A percentile compares a stretch with the other conserved stretches of the same genome.
phyloP scores from a whole-genome alignment of 2,797 vertebrate genomes.

The Tapirus indicus region DNA sequence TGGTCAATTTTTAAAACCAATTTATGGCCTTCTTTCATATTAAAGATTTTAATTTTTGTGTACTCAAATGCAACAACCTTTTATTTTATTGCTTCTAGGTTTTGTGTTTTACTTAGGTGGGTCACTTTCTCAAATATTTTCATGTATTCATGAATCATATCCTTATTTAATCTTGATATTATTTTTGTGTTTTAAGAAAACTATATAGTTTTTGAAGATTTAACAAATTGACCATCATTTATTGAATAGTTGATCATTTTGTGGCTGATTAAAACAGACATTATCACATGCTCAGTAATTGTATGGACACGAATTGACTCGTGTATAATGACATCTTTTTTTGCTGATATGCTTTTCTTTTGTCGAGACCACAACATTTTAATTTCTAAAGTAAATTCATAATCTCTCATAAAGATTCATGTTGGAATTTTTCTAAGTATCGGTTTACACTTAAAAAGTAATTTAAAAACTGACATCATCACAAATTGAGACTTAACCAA shows the following conservation, averaged over 20 bases:
- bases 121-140: background rate
- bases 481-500: background rate
- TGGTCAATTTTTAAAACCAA: background rate
- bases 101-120: background rate
- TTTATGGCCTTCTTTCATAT: background rate
- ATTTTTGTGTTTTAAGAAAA: background rate
- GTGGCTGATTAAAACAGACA: background rate
- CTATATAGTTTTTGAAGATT: background rate
- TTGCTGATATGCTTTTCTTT: background rate
- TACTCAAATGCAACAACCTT: background rate
- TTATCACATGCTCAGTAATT: background rate
- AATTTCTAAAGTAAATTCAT: background rate
- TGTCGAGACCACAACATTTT: background rate
- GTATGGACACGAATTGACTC: background rate
- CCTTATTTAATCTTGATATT: background rate
- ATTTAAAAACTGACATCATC: background rate
- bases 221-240: too few species aligned
- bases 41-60: background rate
- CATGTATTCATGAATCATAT: background rate
- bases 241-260: too few species aligned
- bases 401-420: background rate
- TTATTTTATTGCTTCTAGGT: background rate
- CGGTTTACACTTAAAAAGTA: background rate
- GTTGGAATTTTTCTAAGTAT: background rate
- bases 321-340: background rate